Evolutionary conservation across 2,113 vertebrate genomes (phyloP).

Genomic region (Ammodytes marinus): DNA sequence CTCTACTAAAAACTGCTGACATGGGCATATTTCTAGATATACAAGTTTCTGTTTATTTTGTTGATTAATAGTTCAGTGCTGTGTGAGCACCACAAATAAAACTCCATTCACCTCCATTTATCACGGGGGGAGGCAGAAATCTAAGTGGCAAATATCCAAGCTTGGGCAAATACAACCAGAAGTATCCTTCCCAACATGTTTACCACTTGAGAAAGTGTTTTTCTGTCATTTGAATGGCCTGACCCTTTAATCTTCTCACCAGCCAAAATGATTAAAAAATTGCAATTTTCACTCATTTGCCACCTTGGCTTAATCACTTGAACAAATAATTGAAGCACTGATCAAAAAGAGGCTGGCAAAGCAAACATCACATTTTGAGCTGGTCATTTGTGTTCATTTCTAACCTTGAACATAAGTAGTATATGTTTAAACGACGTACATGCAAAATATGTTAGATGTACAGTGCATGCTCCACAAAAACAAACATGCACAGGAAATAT

Average conservation of each 20-base stretch:
- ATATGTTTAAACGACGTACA: not conserved
- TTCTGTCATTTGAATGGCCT: slow-evolving; percentile 5
- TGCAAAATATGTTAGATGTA: slow-evolving; percentile 14
- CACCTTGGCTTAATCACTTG: not conserved
- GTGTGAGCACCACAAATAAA: not conserved
- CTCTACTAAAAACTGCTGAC: not conserved
- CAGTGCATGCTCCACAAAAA: slow-evolving; percentile 46
- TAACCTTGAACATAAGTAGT: not conserved
- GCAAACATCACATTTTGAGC: not conserved
- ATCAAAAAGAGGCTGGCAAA: not conserved
- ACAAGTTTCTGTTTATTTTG: not conserved
- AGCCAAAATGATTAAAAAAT: slow-evolving; percentile 14
- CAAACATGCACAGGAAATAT: slow-evolving; percentile 50
- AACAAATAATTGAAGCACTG: not conserved
- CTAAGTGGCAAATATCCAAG: not conserved
- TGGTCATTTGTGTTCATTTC: slow-evolving; percentile 25
- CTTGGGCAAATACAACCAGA: not conserved
- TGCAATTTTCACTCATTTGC: not conserved
- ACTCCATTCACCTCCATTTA: not conserved
- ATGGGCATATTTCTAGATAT: not conserved
- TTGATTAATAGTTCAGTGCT: not conserved
- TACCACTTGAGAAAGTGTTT: not conserved
- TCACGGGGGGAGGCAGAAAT: not conserved
- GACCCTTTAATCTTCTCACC: slow-evolving; percentile 18
- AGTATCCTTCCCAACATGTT: not conserved